Conservation (phyloP, 1,140 invertebrate species). For the Chlorops oryzae region DNA sequence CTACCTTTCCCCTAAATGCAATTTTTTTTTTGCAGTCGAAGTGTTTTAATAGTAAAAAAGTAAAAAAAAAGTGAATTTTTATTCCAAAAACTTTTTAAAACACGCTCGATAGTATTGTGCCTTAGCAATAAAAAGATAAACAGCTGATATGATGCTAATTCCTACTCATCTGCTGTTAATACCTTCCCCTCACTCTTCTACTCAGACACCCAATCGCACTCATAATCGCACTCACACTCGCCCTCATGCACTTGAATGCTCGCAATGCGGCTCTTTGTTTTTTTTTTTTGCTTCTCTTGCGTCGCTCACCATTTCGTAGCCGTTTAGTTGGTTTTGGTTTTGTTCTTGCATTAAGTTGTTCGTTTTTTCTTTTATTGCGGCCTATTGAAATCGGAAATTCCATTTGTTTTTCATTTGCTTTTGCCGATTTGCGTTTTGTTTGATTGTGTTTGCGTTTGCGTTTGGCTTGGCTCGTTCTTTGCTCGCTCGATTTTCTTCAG, state of each 20-base stretch:
- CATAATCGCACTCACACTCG: too few species aligned
- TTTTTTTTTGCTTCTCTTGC: background rate
- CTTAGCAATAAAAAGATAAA: too few species aligned
- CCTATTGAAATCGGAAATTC: too few species aligned
- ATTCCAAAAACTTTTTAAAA: too few species aligned
- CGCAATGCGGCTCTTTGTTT: background rate
- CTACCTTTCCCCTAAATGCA: too few species aligned
- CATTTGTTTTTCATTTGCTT: background rate
- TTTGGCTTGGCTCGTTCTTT: background rate
- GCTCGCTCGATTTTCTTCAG: background rate
- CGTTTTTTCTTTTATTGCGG: background rate
- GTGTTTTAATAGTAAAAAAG: too few species aligned
- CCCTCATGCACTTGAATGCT: too few species aligned
- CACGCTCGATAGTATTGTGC: too few species aligned
- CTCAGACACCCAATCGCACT: background rate
- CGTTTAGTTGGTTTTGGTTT: background rate
- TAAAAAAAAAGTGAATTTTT: too few species aligned
- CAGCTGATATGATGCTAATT: too few species aligned
- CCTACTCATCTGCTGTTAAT: too few species aligned
- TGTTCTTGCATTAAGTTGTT: background rate
- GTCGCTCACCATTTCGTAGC: background rate
- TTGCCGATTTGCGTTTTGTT: background rate
- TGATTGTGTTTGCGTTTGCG: background rate
- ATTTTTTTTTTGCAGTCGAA: too few species aligned
- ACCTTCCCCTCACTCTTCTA: background rate